These are phyloP conservation scores for human DNA, from an alignment of 2,113 vertebrate genomes.

Conservation along the genomic window GRCh38 chr9:116582501-116583000, in stretches of 20 bases:
- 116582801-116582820: not conserved
- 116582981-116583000: not conserved
- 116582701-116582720: not conserved
- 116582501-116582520: not conserved
- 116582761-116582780: not conserved
- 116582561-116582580: not conserved
- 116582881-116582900: constrained; percentile 23
- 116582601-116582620: not conserved
- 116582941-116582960: constrained; percentile 10
- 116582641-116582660: not conserved
- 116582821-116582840: not conserved
- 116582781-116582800: not conserved
- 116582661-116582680: not conserved
- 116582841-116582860: constrained; percentile 26
- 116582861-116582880: not conserved
- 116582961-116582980: not conserved
- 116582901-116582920: not conserved
- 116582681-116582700: not conserved
- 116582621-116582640: not conserved
- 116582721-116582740: not conserved
- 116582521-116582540: not conserved
- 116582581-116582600: not conserved
- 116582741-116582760: not conserved
- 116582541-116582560: not conserved
- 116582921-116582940: constrained; percentile 38